phyloP scores from a whole-genome alignment of 2,113 vertebrate genomes.

The Columba janthina region DNA sequence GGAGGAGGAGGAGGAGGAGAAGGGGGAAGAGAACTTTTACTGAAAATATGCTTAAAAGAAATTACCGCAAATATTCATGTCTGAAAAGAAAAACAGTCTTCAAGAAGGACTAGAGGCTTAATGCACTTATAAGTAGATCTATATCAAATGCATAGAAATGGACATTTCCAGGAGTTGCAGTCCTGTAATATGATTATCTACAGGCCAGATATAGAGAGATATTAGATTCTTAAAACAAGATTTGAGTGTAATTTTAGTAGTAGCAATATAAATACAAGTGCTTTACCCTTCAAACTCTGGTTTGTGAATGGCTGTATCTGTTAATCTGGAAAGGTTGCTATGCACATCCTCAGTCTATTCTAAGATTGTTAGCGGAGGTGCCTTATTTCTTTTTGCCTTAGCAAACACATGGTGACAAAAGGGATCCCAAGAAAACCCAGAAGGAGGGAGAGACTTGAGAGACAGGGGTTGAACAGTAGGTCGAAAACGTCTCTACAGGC shows the following conservation, averaged over 20 bases:
- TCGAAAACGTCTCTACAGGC: neutral
- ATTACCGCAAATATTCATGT: neutral
- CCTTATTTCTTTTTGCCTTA: neutral
- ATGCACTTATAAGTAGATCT: neutral
- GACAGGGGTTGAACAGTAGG: neutral
- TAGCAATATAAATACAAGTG: neutral
- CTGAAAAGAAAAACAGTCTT: neutral
- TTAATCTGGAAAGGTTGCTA: neutral
- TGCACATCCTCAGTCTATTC: neutral
- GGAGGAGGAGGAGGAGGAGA: neutral
- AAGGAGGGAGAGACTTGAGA: neutral
- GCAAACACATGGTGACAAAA: neutral
- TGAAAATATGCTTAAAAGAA: neutral
- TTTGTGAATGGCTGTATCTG: neutral
- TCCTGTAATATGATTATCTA: neutral
- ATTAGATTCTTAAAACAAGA: neutral
- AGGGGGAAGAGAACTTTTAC: neutral
- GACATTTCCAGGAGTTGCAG: neutral
- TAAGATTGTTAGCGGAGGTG: neutral
- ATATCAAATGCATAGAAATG: neutral
- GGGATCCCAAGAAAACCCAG: neutral
- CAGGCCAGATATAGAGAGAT: neutral
- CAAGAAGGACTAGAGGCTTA: neutral
- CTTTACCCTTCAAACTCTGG: neutral
- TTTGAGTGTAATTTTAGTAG: neutral